phyloP scores from a whole-genome alignment of 2,113 vertebrate genomes.

The Anarhynchus alexandrinus region DNA sequence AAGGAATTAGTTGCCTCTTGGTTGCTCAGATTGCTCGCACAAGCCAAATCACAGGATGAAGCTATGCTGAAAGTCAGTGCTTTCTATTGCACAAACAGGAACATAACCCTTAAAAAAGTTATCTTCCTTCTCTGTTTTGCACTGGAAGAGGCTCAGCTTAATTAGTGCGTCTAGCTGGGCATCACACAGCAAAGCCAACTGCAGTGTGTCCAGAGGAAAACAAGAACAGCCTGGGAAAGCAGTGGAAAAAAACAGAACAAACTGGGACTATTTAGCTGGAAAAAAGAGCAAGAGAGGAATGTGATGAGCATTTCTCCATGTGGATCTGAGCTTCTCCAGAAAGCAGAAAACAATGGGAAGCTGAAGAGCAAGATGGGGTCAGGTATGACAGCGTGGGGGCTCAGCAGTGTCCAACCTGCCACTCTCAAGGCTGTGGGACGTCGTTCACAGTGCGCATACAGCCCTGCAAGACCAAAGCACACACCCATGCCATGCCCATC shows the following conservation, averaged over 20 bases:
- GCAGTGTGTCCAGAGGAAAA: neutral
- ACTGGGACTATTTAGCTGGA: neutral
- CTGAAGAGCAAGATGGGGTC: neutral
- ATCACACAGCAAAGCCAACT: neutral
- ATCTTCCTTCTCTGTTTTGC: neutral
- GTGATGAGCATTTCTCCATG: neutral
- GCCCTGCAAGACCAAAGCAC: neutral
- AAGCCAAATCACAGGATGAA: neutral
- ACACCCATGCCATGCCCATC: neutral
- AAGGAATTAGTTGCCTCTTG: neutral
- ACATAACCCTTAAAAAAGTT: neutral
- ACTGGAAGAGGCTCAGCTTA: neutral
- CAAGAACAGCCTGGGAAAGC: neutral
- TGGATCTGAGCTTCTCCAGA: neutral
- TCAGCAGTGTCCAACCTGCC: neutral
- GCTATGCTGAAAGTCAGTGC: neutral
- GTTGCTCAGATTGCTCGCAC: neutral
- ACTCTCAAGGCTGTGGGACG: rapidly evolving
- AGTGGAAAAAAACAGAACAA: neutral
- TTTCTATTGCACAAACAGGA: neutral
- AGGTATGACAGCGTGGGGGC: rapidly evolving
- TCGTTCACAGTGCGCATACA: rapidly evolving
- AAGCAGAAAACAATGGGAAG: neutral
- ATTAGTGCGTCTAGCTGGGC: neutral
- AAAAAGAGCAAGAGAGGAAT: neutral